These are phyloP conservation scores for Malurus cyaneus DNA, from an alignment of 2,113 vertebrate genomes.

Conservation along the genomic window DNA sequence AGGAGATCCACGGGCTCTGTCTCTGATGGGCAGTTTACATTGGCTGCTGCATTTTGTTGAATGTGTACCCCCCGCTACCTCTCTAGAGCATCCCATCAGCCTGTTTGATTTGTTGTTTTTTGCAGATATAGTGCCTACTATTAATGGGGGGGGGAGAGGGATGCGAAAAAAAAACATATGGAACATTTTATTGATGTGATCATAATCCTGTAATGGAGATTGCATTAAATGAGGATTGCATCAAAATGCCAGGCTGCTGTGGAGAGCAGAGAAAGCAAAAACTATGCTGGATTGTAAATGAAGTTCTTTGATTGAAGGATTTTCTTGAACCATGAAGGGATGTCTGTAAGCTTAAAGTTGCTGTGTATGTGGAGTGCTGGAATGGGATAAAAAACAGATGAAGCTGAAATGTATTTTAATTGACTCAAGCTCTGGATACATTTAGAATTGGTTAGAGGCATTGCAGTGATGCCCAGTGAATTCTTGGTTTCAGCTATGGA, in stretches of 20 bases:
- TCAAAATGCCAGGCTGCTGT: constrained; percentile 50
- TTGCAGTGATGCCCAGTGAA: constrained; percentile 33
- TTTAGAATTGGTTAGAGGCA: constrained; percentile 20
- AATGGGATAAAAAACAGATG: constrained; percentile 10
- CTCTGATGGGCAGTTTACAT: constrained; percentile 23
- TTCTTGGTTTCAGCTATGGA: constrained; percentile 49
- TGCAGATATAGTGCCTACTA: neutral
- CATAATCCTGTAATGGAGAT: constrained; percentile 67
- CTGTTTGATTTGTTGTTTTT: neutral
- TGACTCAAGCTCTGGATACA: neutral
- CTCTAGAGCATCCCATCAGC: neutral
- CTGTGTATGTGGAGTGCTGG: neutral
- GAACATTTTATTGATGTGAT: constrained; percentile 61
- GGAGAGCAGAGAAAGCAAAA: constrained; percentile 1
- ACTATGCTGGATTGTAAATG: constrained; percentile 53
- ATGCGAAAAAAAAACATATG: neutral
- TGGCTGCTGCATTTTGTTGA: constrained; percentile 20
- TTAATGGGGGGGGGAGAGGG: neutral
- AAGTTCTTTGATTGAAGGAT: constrained; percentile 66
- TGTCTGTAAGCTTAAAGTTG: constrained; percentile 61
- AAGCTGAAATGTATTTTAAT: neutral
- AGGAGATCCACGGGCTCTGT: neutral
- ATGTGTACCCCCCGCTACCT: neutral
- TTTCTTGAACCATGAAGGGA: constrained; percentile 24
- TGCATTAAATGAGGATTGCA: constrained; percentile 62